Percentiles rank a stretch among this genome's conserved stretches.
phyloP scores from a whole-genome alignment of 1,140 invertebrate species.

The Anastrepha ludens region DNA sequence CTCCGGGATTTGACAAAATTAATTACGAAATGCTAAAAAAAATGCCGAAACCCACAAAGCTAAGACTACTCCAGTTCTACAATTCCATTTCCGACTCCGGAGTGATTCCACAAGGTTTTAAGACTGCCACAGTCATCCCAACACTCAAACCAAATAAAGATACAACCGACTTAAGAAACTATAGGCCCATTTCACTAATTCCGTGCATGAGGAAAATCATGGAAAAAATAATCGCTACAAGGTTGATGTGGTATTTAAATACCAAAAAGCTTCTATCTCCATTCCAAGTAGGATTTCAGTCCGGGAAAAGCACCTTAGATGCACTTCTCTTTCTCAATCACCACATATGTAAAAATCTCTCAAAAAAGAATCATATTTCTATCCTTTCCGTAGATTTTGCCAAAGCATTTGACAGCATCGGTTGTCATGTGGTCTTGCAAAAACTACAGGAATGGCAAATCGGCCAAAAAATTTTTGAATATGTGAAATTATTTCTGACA shows the following conservation, averaged over 20 bases:
- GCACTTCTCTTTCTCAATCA: not conserved
- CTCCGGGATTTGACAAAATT: too few relatives aligned
- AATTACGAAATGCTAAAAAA: too few relatives aligned
- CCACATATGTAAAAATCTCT: not conserved
- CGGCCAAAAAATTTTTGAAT: too few relatives aligned
- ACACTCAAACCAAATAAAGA: too few relatives aligned
- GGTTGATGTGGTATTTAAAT: not conserved
- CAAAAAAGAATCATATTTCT: too few relatives aligned
- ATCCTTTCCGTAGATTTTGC: too few relatives aligned
- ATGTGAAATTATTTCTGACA: not conserved
- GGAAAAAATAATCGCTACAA: not conserved
- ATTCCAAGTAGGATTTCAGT: not conserved
- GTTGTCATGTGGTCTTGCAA: not conserved
- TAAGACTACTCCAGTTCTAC: too few relatives aligned
- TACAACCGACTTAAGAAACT: not conserved
- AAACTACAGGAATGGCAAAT: not conserved
- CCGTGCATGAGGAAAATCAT: not conserved
- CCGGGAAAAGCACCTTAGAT: not conserved
- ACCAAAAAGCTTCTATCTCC: not conserved
- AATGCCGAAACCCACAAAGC: too few relatives aligned
- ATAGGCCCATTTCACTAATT: not conserved
- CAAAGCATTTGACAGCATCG: too few relatives aligned
- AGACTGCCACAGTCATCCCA: too few relatives aligned
- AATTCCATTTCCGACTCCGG: too few relatives aligned
- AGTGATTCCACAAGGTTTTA: too few relatives aligned